These are phyloP conservation scores for Drosophila hydei DNA, from an alignment of 1,140 invertebrate species.

Conservation along the genomic window DNA sequence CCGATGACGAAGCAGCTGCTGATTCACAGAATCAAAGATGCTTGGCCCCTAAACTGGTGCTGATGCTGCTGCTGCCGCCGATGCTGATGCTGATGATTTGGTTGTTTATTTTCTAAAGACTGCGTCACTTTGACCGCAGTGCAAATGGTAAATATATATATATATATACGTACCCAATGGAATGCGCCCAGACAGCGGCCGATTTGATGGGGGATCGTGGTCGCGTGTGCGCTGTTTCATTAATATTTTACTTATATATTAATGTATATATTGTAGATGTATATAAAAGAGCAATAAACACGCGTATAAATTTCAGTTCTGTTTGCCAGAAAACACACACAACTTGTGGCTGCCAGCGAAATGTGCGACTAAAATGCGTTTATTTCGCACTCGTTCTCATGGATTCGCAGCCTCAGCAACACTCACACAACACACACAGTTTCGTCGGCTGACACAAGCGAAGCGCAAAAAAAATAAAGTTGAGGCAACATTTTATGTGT, in stretches of 20 bases:
- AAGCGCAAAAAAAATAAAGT: slow-evolving; percentile 16
- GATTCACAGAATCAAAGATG: slow-evolving; percentile 62
- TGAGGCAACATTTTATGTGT: slow-evolving; percentile 53
- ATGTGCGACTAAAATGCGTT: slow-evolving; percentile 53
- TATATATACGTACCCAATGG: slow-evolving; percentile 20
- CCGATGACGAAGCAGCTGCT: slow-evolving; percentile 55
- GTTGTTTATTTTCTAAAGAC: slow-evolving; percentile 57
- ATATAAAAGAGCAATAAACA: background rate
- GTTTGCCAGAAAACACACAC: slow-evolving; percentile 6
- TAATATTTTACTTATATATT: slow-evolving; percentile 10
- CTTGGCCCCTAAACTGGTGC: slow-evolving; percentile 27
- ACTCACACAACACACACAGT: slow-evolving; percentile 2
- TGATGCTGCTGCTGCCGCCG: slow-evolving; percentile 2
- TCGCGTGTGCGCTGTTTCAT: slow-evolving; percentile 45
- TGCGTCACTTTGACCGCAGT: slow-evolving; percentile 45
- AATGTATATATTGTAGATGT: slow-evolving; percentile 4
- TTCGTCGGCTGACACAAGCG: slow-evolving; percentile 23
- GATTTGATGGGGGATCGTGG: slow-evolving; percentile 40
- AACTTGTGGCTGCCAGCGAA: slow-evolving; percentile 73
- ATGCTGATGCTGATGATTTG: slow-evolving; percentile 32
- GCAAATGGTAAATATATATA: slow-evolving; percentile 4
- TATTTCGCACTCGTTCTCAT: slow-evolving; percentile 15
- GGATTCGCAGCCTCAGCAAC: slow-evolving; percentile 34
- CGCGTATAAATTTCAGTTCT: slow-evolving; percentile 20
- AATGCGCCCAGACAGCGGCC: slow-evolving; percentile 11